Evolutionary conservation across 2,888 invertebrate species (phyloP), one percentile per base, ranked within the genome.

Genomic region (Bellardia bayeri): DNA sequence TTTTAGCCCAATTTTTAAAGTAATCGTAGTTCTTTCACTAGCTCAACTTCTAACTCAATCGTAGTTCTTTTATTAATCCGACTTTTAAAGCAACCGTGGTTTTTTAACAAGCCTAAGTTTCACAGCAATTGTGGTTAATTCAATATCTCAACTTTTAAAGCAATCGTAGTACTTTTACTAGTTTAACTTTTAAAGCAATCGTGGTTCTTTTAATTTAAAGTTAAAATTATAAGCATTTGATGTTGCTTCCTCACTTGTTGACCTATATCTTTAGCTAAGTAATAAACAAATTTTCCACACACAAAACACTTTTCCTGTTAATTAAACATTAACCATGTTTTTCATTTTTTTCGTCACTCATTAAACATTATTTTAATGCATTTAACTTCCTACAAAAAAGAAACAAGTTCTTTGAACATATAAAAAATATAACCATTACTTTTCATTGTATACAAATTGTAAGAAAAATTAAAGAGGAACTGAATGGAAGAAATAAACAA

Each of bases 341-440:
- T 68, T 6, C 37, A 37, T 6, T 68, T 68, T 56, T 64, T 9
- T 45, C 40, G 8, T n/a, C 49, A 37, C 37, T 11, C 49, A 45
- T 49, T 5, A 23, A 42, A 63, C 51, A 69, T 63, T 69, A 71
- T 63, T 83, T 76, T 69, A 76, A 54, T 76, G 76, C 58, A 42
- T 83, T 83, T 76, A 45, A 71, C 82, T 76, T 83, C 69, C 82
- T 61, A 54, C 11, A 51, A 54, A 56, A 33, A 45, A n/a, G 11
- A 42, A 58, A 58, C 49, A 30, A 54, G 42, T 3, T 42, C 13
- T 33, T n/a, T 49, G 6, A 45, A 75, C 5, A 23, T 23, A 23
- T 23, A 23, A 11, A 8, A 11, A 63, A 72, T 23, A 64, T 0
- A 61, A 61, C 1, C 40, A 37, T 13, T 71, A 16, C 23, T 72